Evolutionary conservation across 2,797 vertebrate genomes (phyloP).

Genomic region (Myotis planiceps): DNA sequence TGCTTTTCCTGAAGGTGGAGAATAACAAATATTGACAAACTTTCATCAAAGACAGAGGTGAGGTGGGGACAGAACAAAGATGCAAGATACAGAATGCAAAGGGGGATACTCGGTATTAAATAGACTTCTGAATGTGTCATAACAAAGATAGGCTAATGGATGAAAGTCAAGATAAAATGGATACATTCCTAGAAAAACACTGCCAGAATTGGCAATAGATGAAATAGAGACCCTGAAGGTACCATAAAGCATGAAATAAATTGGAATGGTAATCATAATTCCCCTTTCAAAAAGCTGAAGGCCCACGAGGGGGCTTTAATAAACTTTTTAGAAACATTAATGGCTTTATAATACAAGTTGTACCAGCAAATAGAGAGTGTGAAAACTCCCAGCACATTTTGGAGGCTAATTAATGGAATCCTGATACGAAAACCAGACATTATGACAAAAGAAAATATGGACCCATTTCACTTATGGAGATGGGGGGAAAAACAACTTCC

Average conservation of each 20-base stretch:
- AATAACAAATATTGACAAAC: not conserved
- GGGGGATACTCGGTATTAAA: not conserved
- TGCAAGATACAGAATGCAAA: not conserved
- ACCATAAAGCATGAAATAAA: not conserved
- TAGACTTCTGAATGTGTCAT: not conserved
- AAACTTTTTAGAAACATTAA: not conserved
- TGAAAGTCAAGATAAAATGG: not conserved
- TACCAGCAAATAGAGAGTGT: not conserved
- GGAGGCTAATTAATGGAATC: not conserved
- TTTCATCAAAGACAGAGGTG: not conserved
- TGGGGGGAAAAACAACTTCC: not conserved
- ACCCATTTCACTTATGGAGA: not conserved
- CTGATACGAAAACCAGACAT: not conserved
- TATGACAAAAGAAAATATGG: not conserved
- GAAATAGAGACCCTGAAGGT: not conserved
- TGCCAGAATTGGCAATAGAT: not conserved
- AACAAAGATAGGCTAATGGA: not conserved
- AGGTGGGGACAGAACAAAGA: not conserved
- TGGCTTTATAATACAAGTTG: not conserved
- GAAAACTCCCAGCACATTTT: not conserved
- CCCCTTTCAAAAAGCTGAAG: not conserved
- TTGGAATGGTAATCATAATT: not conserved
- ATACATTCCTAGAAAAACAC: not conserved
- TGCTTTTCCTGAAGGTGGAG: not conserved
- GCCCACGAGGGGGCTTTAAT: not conserved